Base-by-base conservation (phyloP, 2,888 invertebrate genomes). In the Caradrina kadenii region DNA sequence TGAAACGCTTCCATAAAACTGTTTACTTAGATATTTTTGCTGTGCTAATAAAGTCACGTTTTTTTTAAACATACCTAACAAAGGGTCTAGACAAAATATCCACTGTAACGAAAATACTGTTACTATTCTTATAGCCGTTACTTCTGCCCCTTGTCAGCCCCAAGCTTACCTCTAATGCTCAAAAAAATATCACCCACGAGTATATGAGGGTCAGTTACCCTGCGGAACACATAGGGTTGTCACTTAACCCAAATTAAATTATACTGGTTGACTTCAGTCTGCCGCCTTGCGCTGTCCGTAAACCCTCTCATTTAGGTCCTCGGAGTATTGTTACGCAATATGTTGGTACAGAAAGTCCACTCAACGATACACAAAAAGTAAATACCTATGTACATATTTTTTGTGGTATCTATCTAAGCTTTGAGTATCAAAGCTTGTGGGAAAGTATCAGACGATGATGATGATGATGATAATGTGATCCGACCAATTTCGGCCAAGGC, bases 211-310 rank as follows among this genome's bases (percentile, higher is more conserved):
- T 81, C 81, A 80, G 62, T 67, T 66, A 69, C 71, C 62, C 71
- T 55, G 63, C 54, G 35, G 58, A 63, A 61, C 56, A 63, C 67
- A 81, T 73, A 81, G 58, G 81, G 73, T 54, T 80, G 83, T 83
- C 83, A 80, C 81, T 83, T 83, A 80, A 83, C 81, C 83, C 59
- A 83, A 83, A 81, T 81, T 80, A 81, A 83, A 73, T 81, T 69
- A 81, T 73, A 61, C 63, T 63, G 73, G 63, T 58, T 61, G 76
- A 66, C 63, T 80, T 60, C 45, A 45, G 45, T 45, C 67, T 66
- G 68, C 49, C 55, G 63, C 15, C 66, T 69, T 17, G 35, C 50
- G 61, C 39, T 70, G 59, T 66, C 55, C 59, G 77, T 80, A 76
- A 83, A 60, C 63, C 55, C 69, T 55, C 52, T 54, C 81, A 61